These are phyloP conservation scores for Arizona elegans DNA, from an alignment of 2,113 vertebrate genomes.

Conservation along the genomic window DNA sequence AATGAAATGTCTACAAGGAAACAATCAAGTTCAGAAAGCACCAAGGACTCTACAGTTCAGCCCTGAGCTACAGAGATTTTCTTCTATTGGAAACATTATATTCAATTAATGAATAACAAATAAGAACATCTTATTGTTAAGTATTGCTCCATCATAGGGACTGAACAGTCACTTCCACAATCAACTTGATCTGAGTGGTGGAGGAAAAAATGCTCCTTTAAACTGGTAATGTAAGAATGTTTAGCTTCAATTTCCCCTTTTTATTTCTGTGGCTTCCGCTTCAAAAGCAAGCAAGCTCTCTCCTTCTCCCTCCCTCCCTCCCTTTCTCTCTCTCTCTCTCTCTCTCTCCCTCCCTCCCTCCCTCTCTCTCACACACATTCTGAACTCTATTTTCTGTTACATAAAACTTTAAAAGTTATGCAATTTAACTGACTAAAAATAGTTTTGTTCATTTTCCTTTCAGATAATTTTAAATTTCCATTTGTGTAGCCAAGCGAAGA, in stretches of 20 bases:
- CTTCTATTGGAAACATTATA: slow-evolving; percentile 19
- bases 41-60: background rate
- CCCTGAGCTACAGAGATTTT: background rate
- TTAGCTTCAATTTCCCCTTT: slow-evolving; percentile 38
- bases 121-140: slow-evolving; percentile 44
- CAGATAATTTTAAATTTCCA: slow-evolving; percentile 74
- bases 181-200: slow-evolving; percentile 15
- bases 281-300: slow-evolving; percentile 53
- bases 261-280: slow-evolving; percentile 67
- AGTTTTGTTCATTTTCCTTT: slow-evolving; percentile 73
- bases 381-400: slow-evolving; percentile 72
- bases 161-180: slow-evolving; percentile 48
- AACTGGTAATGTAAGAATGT: background rate
- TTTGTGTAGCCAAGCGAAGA: slow-evolving; percentile 68
- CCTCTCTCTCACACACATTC: slow-evolving; percentile 46
- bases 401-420: slow-evolving; percentile 77
- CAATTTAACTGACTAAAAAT: slow-evolving; percentile 77
- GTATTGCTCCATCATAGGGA: slow-evolving; percentile 35
- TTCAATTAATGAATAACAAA: slow-evolving; percentile 51
- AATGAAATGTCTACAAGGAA: background rate
- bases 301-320: too few relatives aligned
- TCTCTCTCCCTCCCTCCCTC: background rate
- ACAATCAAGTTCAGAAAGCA: background rate
- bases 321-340: fast-evolving
- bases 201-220: slow-evolving; percentile 16